Evolutionary conservation across 2,113 vertebrate genomes (phyloP).

Genomic region (Thryonomys swinderianus): DNA sequence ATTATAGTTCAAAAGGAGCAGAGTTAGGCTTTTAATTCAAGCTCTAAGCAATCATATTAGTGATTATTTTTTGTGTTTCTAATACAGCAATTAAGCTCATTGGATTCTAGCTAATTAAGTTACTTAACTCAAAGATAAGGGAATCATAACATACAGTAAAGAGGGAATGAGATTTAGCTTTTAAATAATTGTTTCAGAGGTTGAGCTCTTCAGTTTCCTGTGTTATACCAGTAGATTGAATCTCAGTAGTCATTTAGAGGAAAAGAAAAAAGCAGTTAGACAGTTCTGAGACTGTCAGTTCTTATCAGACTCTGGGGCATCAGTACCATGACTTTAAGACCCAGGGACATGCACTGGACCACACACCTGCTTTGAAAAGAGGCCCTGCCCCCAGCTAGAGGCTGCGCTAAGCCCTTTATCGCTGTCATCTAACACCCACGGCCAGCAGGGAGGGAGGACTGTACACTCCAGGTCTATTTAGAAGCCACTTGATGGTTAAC

Average conservation of each 20-base stretch:
- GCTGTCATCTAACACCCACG: background rate
- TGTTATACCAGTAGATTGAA: background rate
- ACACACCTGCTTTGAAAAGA: background rate
- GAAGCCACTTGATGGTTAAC: background rate
- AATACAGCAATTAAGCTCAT: constrained; percentile 61
- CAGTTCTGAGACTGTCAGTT: background rate
- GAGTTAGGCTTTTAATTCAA: constrained; percentile 60
- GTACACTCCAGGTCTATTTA: background rate
- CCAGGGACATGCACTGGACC: too few species aligned
- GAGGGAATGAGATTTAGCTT: constrained; percentile 36
- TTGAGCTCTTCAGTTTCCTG: background rate
- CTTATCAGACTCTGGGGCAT: background rate
- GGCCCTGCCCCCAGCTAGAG: background rate
- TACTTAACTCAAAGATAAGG: constrained; percentile 68
- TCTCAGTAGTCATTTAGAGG: constrained; percentile 21
- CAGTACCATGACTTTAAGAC: background rate
- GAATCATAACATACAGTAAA: background rate
- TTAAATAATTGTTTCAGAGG: constrained; percentile 41
- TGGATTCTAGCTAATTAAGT: constrained; percentile 71
- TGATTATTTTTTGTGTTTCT: constrained; percentile 65
- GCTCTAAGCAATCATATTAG: constrained; percentile 59
- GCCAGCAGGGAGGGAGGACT: background rate
- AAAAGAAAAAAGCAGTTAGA: background rate
- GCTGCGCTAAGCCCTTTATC: background rate
- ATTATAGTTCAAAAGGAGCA: constrained; percentile 64